These are phyloP conservation scores for Oncorhynchus clarkii DNA, from an alignment of 2,113 vertebrate genomes.

Conservation along the genomic window DNA sequence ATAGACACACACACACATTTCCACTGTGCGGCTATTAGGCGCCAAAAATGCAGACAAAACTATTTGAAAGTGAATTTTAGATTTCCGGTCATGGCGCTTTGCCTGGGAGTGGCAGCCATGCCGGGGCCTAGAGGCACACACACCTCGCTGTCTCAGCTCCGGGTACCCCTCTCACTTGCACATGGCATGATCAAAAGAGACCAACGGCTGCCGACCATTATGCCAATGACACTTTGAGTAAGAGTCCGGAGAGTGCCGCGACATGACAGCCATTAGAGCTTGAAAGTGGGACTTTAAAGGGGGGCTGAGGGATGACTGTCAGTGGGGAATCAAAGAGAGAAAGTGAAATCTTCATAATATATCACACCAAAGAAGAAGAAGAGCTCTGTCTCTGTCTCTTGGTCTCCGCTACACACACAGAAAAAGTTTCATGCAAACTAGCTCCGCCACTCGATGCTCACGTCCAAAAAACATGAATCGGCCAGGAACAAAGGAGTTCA, in stretches of 20 bases:
- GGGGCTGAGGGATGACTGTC: slow-evolving; percentile 82
- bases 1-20: slow-evolving; percentile 31
- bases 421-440: slow-evolving; percentile 70
- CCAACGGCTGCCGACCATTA: slow-evolving; percentile 80
- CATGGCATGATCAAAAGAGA: slow-evolving; percentile 81
- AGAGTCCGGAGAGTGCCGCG: slow-evolving; percentile 79
- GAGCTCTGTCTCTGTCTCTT: slow-evolving; percentile 24
- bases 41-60: slow-evolving; percentile 65
- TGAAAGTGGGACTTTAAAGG: slow-evolving; percentile 83
- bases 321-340: slow-evolving; percentile 77
- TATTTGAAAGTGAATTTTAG: slow-evolving; percentile 85
- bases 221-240: slow-evolving; percentile 85
- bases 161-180: slow-evolving; percentile 55
- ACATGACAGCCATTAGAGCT: slow-evolving; percentile 85
- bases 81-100: slow-evolving; percentile 75
- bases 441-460: slow-evolving; percentile 51
- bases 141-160: slow-evolving; percentile 70
- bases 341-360: slow-evolving; percentile 84
- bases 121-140: slow-evolving; percentile 45
- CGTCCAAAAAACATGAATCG: slow-evolving; percentile 70
- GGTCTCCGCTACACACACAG: slow-evolving; percentile 9
- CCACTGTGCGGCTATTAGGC: slow-evolving; percentile 71
- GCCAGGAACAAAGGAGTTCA: slow-evolving; percentile 69
- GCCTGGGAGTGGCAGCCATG: slow-evolving; percentile 67
- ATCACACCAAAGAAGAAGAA: slow-evolving; percentile 57